phyloP scores from a whole-genome alignment of 2,113 vertebrate species.

The Accipiter virgatus region DNA sequence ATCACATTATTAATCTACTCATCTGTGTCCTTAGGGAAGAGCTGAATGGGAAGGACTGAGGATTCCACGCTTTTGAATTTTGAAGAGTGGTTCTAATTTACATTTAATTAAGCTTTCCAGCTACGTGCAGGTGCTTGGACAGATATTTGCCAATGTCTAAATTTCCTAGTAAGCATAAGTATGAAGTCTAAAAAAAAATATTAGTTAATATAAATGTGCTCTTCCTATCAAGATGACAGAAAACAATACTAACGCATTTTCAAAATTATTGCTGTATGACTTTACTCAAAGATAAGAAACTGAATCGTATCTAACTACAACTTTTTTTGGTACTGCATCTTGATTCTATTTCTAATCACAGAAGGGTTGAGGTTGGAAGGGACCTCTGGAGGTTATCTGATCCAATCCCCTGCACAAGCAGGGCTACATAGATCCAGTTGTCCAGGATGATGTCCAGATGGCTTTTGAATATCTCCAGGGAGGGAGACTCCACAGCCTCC shows the following conservation, averaged over 20 bases:
- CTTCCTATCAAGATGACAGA: background rate
- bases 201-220: background rate
- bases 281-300: background rate
- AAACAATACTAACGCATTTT: background rate
- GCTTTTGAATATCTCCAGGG: background rate
- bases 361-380: background rate
- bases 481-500: background rate
- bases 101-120: background rate
- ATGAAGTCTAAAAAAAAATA: background rate
- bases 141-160: background rate
- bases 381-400: background rate
- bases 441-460: fast-evolving
- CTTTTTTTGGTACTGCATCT: background rate
- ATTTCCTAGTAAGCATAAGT: background rate
- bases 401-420: background rate
- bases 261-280: background rate
- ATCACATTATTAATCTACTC: background rate
- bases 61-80: background rate
- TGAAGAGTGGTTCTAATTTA: background rate
- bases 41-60: background rate
- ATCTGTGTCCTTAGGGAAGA: background rate
- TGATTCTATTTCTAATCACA: background rate
- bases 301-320: background rate
- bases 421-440: background rate
- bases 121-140: background rate